phyloP scores from a whole-genome alignment of 35 echinoderm and acorn worm genomes.

The Apostichopus californicus region DNA sequence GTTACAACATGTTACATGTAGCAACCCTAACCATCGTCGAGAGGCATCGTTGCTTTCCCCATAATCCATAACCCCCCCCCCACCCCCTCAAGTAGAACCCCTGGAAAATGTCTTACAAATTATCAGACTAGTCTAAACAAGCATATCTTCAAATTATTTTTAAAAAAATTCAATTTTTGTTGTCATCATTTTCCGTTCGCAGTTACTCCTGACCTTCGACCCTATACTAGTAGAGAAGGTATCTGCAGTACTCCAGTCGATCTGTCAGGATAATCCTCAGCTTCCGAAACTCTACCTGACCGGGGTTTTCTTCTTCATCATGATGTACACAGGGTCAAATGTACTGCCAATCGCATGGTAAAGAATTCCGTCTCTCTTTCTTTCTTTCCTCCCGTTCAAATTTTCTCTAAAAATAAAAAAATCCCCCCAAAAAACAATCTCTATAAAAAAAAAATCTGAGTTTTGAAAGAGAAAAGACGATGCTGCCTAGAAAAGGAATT shows the following conservation, averaged over 20 bases:
- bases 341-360: conserved; percentile 97
- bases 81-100: too few relatives aligned
- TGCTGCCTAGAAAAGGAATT: too few relatives aligned
- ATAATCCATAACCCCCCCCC: too few relatives aligned
- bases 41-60: too few relatives aligned
- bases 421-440: too few relatives aligned
- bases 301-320: conserved; percentile 99
- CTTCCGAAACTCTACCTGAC: conserved; percentile 83
- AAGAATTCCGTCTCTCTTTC: not conserved
- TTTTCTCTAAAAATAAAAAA: too few relatives aligned
- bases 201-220: conserved; percentile 99
- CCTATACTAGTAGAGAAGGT: conserved; percentile 98
- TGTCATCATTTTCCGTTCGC: not conserved
- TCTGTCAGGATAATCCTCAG: conserved; percentile 89
- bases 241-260: conserved; percentile 65
- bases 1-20: too few relatives aligned
- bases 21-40: too few relatives aligned
- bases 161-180: not conserved
- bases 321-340: conserved; percentile 99
- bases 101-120: too few relatives aligned
- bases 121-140: too few relatives aligned
- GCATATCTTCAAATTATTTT: not conserved
- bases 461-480: not conserved
- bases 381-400: too few relatives aligned
- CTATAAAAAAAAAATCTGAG: too few relatives aligned